Percentiles rank a stretch among this genome's conserved stretches.
phyloP scores from a whole-genome alignment of 2,797 vertebrate species.

The Peromyscus melanophrys region DNA sequence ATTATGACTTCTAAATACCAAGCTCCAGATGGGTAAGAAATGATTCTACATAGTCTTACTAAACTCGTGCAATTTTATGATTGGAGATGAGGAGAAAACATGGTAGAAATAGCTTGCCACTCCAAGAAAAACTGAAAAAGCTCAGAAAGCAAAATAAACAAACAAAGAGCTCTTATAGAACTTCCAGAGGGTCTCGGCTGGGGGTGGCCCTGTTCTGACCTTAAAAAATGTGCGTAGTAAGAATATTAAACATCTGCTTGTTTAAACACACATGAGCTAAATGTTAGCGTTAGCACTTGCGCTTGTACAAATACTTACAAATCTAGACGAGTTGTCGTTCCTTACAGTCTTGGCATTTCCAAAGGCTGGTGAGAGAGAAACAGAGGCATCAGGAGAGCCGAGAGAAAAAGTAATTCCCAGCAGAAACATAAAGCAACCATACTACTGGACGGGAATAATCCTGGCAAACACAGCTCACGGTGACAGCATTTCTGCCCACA shows the following conservation, averaged over 20 bases:
- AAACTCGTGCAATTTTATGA: slow-evolving; percentile 5
- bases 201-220: slow-evolving; percentile 1
- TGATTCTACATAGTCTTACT: slow-evolving; percentile 30
- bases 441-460: not conserved
- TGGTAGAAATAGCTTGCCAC: not conserved
- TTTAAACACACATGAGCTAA: slow-evolving; percentile 78
- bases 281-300: slow-evolving; percentile 70
- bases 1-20: slow-evolving; percentile 32
- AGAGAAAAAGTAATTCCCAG: slow-evolving; percentile 46
- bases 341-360: slow-evolving; percentile 99
- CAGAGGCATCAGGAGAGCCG: slow-evolving; percentile 43
- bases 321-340: slow-evolving; percentile 99
- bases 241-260: slow-evolving; percentile 72
- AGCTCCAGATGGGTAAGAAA: slow-evolving; percentile 34
- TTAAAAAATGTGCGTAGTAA: slow-evolving; percentile 56
- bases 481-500: slow-evolving; percentile 20
- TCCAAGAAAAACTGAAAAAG: slow-evolving; percentile 60
- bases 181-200: not conserved
- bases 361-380: slow-evolving; percentile 92
- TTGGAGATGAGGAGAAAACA: not conserved
- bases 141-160: slow-evolving; percentile 8
- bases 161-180: not conserved
- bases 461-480: slow-evolving; percentile 12
- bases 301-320: slow-evolving; percentile 94
- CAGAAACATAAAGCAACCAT: slow-evolving; percentile 32